Evolutionary conservation across 2,888 invertebrate genomes (phyloP), one percentile per base, ranked within the genome.

Genomic region (Oscheius sp.): DNA sequence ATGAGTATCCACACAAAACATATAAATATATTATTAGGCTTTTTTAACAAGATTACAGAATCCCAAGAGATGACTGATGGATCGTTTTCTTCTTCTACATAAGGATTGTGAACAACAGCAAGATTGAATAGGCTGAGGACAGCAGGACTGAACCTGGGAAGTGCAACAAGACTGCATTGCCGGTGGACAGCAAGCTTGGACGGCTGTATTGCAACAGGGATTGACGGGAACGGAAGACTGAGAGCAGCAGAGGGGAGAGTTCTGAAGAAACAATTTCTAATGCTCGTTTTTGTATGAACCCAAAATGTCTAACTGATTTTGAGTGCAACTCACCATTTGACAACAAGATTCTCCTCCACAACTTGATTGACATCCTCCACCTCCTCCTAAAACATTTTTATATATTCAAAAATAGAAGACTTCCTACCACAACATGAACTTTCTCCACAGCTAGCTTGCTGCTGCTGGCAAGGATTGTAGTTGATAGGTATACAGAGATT

Each of bases 81-180:
- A 62, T 14, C 62, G 49, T 45, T 65, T 65, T 22, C 56, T 51
- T 22, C 65, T 30, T n/a, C 65, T 54, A 24, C 65, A 65, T 17
- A 65, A 6, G 17, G 65, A 65, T 20, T 49, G 51, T 5, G 41
- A 44, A 44, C 65, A 65, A 22, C 65, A 65, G 30, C 65, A 65
- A 28, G 20, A 41, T 9, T 24, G 51, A 6, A 65, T 28, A 1
- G 65, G 41, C 33, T 45, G 65, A 20, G 65, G 65, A 28, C 65
- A 65, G 32, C 65, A 65, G 1, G 65, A 65, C 56, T 33, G 41
- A n/a, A 22, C 20, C 41, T 26, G 26, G 22, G 33, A 45, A 8
- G 33, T 54, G 20, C 65, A 65, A 33, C 65, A 65, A 8, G 33
- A 36, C n/a, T 33, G 28, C 20, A 45, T 9, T 17, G 65, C 51